These are phyloP conservation scores for Glandiceps talaboti DNA, from an alignment of 53 echinoderm and acorn worm species.

Conservation along the genomic window DNA sequence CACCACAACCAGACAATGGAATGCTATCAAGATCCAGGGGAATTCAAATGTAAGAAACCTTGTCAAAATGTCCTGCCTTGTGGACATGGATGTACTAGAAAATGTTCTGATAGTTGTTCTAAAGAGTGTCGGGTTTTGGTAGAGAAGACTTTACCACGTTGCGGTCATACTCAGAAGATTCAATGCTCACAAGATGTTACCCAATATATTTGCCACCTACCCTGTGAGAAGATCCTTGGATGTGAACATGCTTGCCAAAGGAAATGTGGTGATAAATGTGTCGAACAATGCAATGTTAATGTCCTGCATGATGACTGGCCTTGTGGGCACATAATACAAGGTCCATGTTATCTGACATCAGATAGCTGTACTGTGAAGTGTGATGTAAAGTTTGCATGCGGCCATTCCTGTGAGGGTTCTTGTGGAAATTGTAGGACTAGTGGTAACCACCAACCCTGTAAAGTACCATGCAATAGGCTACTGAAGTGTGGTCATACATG, in stretches of 20 bases:
- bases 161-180: constrained; percentile 6
- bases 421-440: constrained; percentile 14
- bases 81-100: constrained; percentile 52
- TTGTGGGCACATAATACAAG: constrained; percentile 19
- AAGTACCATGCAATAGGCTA: constrained; percentile 23
- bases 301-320: constrained; percentile 4
- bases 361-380: background rate
- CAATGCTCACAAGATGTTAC: background rate
- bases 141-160: background rate
- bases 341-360: constrained; percentile 11
- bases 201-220: background rate
- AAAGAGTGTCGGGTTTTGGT: background rate
- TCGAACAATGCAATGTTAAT: constrained; percentile 25
- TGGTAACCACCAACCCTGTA: constrained; percentile 23
- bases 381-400: background rate
- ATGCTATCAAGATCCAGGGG: constrained; percentile 14
- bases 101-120: constrained; percentile 43
- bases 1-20: background rate
- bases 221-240: background rate
- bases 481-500: constrained; percentile 62
- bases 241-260: background rate
- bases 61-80: constrained; percentile 39
- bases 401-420: constrained; percentile 1
- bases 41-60: constrained; percentile 29
- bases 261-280: constrained; percentile 1